These are phyloP conservation scores for Philotrypesis tridentata DNA, from an alignment of 1,140 invertebrate species.

Conservation along the genomic window DNA sequence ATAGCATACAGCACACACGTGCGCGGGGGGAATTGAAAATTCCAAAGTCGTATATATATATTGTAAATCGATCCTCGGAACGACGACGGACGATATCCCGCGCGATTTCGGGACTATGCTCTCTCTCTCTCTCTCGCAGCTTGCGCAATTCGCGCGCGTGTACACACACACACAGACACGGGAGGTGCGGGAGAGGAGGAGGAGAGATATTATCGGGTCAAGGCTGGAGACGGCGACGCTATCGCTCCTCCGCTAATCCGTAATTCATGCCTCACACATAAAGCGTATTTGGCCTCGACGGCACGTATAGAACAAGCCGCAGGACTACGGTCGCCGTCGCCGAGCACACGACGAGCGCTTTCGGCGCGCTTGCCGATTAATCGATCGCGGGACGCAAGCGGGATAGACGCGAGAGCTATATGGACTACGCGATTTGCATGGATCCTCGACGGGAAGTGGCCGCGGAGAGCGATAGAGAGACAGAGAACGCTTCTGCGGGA, in stretches of 20 bases:
- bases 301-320: neutral
- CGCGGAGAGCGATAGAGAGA: too few species aligned
- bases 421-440: conserved; percentile 11
- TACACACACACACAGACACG: neutral
- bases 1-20: too few species aligned
- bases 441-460: conserved; percentile 9
- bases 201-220: conserved; percentile 25
- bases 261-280: conserved; percentile 27
- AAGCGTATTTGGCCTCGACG: neutral
- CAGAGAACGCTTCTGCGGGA: neutral
- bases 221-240: conserved; percentile 16
- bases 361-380: neutral
- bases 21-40: too few species aligned
- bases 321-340: neutral
- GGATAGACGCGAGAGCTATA: neutral
- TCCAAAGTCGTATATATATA: too few species aligned
- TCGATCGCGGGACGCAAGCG: neutral
- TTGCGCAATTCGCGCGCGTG: neutral
- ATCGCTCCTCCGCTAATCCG: conserved; percentile 13
- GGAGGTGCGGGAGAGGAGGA: too few species aligned
- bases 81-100: too few species aligned
- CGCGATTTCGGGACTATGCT: too few species aligned
- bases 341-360: neutral
- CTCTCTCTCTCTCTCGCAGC: too few species aligned
- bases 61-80: too few species aligned